phyloP scores from a whole-genome alignment of 2,888 invertebrate genomes.

The Ormia ochracea region DNA sequence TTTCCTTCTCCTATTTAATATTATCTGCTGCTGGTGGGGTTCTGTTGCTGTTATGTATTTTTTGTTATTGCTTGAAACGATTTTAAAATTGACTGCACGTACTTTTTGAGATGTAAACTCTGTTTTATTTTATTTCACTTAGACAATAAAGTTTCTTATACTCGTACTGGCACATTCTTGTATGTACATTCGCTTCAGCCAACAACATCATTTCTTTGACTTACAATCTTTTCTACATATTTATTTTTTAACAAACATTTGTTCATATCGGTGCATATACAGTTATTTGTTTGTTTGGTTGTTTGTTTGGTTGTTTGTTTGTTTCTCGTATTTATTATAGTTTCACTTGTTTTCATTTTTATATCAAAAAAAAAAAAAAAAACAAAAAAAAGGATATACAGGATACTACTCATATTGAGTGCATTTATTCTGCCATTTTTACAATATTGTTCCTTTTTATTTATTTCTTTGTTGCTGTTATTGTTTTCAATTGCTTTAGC shows the following conservation, averaged over 20 bases:
- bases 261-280: slow-evolving; percentile 5
- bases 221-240: slow-evolving; percentile 13
- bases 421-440: slow-evolving; percentile 57
- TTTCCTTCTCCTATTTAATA: not conserved
- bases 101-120: slow-evolving; percentile 59
- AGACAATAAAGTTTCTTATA: slow-evolving; percentile 33
- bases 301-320: too few relatives aligned
- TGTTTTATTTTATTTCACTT: slow-evolving; percentile 56
- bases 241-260: slow-evolving; percentile 45
- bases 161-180: not conserved
- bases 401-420: slow-evolving; percentile 57
- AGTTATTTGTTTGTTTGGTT: too few relatives aligned
- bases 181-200: not conserved
- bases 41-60: slow-evolving; percentile 6
- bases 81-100: slow-evolving; percentile 65
- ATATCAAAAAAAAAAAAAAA: not conserved
- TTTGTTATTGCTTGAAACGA: slow-evolving; percentile 49
- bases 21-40: not conserved
- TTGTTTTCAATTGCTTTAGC: slow-evolving; percentile 43
- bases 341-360: slow-evolving; percentile 1
- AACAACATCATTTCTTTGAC: slow-evolving; percentile 31
- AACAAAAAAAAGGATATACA: not conserved
- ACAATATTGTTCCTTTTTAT: slow-evolving; percentile 24
- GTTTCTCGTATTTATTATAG: slow-evolving; percentile 29
- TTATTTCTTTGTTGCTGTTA: slow-evolving; percentile 2